phyloP scores from a whole-genome alignment of 2,113 vertebrate genomes.

The Dicerorhinus sumatrensis region DNA sequence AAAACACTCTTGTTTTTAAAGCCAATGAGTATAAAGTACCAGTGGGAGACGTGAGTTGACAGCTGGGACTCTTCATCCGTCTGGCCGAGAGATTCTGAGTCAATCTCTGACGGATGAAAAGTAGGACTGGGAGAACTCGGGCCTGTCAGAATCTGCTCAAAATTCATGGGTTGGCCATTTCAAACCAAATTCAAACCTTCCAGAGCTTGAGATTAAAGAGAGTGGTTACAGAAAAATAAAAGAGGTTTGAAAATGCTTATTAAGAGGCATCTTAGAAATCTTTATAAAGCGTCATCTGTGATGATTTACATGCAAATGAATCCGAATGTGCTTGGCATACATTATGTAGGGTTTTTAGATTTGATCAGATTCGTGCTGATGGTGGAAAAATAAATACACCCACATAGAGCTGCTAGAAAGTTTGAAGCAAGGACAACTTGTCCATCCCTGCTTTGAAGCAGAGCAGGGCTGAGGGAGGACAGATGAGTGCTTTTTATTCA shows the following conservation, averaged over 20 bases:
- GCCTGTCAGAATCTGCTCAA: constrained; percentile 76
- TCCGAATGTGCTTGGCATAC: constrained; percentile 79
- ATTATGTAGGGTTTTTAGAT: constrained; percentile 77
- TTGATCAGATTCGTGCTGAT: constrained; percentile 70
- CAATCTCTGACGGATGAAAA: constrained; percentile 67
- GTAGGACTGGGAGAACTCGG: constrained; percentile 55
- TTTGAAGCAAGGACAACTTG: neutral
- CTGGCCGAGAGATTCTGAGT: constrained; percentile 66
- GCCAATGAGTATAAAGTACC: constrained; percentile 70
- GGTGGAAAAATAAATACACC: constrained; percentile 32
- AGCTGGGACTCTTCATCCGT: constrained; percentile 60
- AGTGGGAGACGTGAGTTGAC: constrained; percentile 76
- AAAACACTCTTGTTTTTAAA: constrained; percentile 83
- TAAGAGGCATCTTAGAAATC: constrained; percentile 80
- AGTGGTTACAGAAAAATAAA: constrained; percentile 81
- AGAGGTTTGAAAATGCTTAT: constrained; percentile 81
- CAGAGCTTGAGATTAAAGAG: constrained; percentile 73
- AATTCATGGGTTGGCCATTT: constrained; percentile 74
- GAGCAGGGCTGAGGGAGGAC: neutral
- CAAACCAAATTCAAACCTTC: constrained; percentile 78
- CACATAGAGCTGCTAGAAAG: neutral
- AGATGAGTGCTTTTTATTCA: neutral
- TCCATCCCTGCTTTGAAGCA: neutral
- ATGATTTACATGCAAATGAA: constrained; percentile 84
- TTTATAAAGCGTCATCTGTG: constrained; percentile 81